Percentiles rank a stretch among this genome's conserved stretches.
These are phyloP conservation scores for Mustela lutreola DNA, from an alignment of 2,113 vertebrate species.

Conservation along the genomic window DNA sequence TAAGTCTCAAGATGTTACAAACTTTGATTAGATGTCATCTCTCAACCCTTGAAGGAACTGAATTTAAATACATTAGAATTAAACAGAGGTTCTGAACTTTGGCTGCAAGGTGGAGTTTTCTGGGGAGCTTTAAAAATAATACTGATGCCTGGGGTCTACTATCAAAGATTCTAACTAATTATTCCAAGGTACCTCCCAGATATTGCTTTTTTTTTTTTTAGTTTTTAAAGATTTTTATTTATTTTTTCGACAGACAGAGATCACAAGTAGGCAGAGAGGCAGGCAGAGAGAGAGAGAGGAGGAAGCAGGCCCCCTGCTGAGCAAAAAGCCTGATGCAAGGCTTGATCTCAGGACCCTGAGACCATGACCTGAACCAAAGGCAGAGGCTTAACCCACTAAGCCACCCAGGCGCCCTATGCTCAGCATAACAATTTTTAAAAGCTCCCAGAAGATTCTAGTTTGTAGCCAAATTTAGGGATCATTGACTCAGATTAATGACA, in stretches of 20 bases:
- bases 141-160: not conserved
- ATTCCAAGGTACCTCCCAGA: not conserved
- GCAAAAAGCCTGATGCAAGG: too few relatives aligned
- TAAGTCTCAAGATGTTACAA: slow-evolving; percentile 30
- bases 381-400: too few relatives aligned
- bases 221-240: too few relatives aligned
- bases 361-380: too few relatives aligned
- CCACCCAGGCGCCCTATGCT: too few relatives aligned
- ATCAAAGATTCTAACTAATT: not conserved
- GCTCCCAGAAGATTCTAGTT: not conserved
- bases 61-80: slow-evolving; percentile 25
- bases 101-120: not conserved
- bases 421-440: not conserved
- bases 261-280: too few relatives aligned
- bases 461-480: not conserved
- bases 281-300: too few relatives aligned
- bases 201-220: not conserved
- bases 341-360: too few relatives aligned
- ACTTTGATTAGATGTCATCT: not conserved
- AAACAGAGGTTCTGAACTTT: not conserved
- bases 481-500: slow-evolving; percentile 1
- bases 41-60: slow-evolving; percentile 29
- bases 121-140: not conserved
- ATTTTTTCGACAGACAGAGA: too few relatives aligned
- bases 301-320: too few relatives aligned